Conservation (phyloP, 1,140 invertebrate genomes). For the Aphis craccivora region DNA sequence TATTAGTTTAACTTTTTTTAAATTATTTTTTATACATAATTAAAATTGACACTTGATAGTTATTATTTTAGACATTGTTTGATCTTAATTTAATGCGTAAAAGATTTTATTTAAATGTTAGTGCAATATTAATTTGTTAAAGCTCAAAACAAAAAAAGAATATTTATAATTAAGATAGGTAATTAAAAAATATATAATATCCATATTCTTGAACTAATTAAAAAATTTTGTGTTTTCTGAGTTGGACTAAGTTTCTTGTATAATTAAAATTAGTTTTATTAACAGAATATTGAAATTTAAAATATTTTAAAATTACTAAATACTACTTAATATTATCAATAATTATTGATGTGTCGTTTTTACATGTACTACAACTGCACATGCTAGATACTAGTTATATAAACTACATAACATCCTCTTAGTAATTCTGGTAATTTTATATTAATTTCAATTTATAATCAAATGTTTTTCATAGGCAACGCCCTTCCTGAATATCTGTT, state of each 20-base stretch:
- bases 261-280: no score
- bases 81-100: no score
- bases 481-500: slow-evolving; percentile 35
- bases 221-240: neutral
- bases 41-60: no score
- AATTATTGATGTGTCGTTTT: no score
- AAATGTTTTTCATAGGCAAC: neutral
- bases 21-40: neutral
- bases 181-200: no score
- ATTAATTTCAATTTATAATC: slow-evolving; percentile 7
- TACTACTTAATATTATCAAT: neutral
- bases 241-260: neutral
- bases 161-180: no score
- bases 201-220: no score
- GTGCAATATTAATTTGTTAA: neutral
- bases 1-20: neutral
- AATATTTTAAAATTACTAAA: neutral
- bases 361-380: neutral
- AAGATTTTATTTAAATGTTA: neutral
- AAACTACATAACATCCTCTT: neutral
- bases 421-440: neutral
- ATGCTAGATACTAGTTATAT: neutral
- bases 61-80: no score
- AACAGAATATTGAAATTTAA: no score
- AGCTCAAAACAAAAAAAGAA: no score